phyloP scores from a whole-genome alignment of 2,113 vertebrate species.

The Pseudonaja textilis region DNA sequence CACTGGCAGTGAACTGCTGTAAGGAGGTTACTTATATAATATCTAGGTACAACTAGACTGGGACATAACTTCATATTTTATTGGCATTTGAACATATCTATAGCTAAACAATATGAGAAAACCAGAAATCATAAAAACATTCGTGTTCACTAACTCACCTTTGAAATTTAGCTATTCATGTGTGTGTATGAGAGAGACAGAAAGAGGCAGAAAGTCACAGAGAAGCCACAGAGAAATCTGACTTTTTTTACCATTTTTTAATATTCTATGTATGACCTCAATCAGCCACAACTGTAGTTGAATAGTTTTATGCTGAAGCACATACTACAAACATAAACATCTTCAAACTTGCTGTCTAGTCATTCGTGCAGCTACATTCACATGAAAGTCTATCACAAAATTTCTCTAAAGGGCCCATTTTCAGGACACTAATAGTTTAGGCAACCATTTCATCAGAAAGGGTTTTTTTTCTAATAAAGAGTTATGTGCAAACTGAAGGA shows the following conservation, averaged over 20 bases:
- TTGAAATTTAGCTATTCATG: neutral
- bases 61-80: neutral
- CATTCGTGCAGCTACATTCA: neutral
- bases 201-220: neutral
- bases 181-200: neutral
- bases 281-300: neutral
- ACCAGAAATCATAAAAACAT: conserved; percentile 37
- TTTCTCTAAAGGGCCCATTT: neutral
- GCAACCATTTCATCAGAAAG: neutral
- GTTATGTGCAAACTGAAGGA: neutral
- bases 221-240: neutral
- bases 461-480: neutral
- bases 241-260: neutral
- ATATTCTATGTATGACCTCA: neutral
- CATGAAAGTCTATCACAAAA: neutral
- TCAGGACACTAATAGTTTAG: neutral
- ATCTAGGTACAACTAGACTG: conserved; percentile 23
- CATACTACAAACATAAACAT: neutral
- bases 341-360: neutral
- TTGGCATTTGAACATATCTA: conserved; percentile 13
- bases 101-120: neutral
- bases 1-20: conserved; percentile 34
- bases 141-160: neutral
- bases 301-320: neutral
- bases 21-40: conserved; percentile 8